phyloP scores from a whole-genome alignment of 2,797 vertebrate genomes.

The Sparus aurata region DNA sequence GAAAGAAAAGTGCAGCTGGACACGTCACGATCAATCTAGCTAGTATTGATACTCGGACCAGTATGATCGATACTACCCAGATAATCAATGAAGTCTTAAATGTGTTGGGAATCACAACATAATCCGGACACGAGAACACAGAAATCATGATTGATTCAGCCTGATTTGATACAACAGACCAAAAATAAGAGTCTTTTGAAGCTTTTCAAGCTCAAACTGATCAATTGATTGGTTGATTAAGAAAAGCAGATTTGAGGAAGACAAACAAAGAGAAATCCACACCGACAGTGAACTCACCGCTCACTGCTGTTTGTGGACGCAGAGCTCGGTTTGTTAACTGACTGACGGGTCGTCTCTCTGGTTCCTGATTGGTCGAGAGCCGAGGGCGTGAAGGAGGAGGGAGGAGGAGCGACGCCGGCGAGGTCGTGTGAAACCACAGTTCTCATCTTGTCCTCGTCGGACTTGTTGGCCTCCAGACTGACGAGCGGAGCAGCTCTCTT shows the following conservation, averaged over 20 bases:
- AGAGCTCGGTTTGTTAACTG: conserved; percentile 25
- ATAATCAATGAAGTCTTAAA: not conserved
- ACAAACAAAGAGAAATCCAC: conserved; percentile 1
- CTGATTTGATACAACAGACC: not conserved
- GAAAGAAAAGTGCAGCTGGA: not conserved
- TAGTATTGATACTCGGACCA: not conserved
- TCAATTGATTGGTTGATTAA: conserved; percentile 9
- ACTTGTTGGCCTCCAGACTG: conserved; percentile 68
- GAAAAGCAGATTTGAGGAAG: not conserved
- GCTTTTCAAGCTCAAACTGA: not conserved
- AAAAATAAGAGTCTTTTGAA: not conserved
- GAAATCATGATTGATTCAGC: not conserved
- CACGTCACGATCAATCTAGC: not conserved
- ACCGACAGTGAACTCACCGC: conserved; percentile 72
- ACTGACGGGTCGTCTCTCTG: conserved; percentile 26
- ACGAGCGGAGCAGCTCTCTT: conserved; percentile 1
- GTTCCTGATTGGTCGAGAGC: conserved; percentile 45
- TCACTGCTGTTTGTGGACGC: conserved; percentile 32
- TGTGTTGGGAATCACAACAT: conserved; percentile 18
- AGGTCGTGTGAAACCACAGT: conserved; percentile 19
- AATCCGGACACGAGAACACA: conserved; percentile 11
- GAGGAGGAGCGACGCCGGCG: not conserved
- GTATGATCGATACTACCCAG: not conserved
- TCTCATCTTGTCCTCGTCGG: conserved; percentile 83
- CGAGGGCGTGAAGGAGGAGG: conserved; percentile 43